Conservation (phyloP, 2,797 vertebrate species). For the Phrynocephalus forsythii region DNA sequence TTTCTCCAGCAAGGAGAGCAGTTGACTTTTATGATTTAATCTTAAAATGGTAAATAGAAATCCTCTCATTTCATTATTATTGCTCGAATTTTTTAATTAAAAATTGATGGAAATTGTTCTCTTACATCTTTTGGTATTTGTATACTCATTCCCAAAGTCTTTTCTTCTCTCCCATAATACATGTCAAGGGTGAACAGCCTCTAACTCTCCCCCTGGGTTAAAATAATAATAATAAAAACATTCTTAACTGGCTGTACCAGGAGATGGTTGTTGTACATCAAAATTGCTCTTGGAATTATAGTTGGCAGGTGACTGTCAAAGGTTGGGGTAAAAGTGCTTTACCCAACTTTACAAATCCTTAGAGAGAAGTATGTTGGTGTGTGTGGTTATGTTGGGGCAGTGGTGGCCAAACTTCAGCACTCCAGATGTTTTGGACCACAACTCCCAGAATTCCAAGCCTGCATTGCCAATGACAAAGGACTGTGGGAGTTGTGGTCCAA, state of each 20-base stretch:
- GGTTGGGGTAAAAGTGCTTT: neutral
- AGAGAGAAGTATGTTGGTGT: neutral
- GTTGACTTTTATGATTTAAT: neutral
- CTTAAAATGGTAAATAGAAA: neutral
- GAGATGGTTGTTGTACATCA: neutral
- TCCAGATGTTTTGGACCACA: no score
- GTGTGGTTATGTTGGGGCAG: no score
- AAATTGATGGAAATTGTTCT: neutral
- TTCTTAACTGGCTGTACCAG: neutral
- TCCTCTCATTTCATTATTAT: neutral
- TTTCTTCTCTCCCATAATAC: neutral
- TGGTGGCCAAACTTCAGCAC: no score
- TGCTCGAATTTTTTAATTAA: neutral
- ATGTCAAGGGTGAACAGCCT: neutral
- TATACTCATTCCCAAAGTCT: neutral
- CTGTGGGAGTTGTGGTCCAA: no score
- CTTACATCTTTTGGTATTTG: neutral
- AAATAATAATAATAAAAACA: no score
- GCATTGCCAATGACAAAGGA: no score
- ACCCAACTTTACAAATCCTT: neutral
- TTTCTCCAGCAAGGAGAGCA: neutral
- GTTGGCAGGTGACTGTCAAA: neutral
- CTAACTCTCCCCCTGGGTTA: no score
- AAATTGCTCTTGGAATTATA: no score
- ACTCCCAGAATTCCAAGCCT: no score